Evolutionary conservation across 2,888 invertebrate genomes (phyloP).

Genomic region (Catocala nupta): DNA sequence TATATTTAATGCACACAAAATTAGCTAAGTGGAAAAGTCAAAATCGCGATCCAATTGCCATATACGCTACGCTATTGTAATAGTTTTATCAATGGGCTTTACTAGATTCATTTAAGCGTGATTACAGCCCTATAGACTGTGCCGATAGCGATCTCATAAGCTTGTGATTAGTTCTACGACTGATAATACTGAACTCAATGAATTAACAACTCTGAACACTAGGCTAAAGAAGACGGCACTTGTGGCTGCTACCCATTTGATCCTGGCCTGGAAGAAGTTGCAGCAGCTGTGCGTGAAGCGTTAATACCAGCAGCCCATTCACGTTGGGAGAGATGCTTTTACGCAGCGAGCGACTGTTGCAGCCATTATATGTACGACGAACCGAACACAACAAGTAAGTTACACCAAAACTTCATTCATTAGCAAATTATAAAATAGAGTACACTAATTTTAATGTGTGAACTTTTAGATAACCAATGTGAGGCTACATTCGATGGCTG

Average conservation of each 20-base stretch:
- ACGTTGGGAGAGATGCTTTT: constrained; percentile 79
- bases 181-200: no score
- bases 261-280: constrained; percentile 73
- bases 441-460: no score
- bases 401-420: no score
- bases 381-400: constrained; percentile 50
- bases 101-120: no score
- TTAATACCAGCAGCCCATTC: constrained; percentile 72
- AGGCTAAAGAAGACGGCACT: constrained; percentile 78
- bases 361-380: constrained; percentile 68
- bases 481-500: constrained; percentile 89
- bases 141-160: no score
- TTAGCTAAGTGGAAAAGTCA: no score
- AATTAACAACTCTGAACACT: neutral
- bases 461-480: constrained; percentile 66
- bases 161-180: no score
- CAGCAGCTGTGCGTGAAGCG: constrained; percentile 64
- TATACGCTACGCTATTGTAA: no score
- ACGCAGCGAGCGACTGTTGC: constrained; percentile 78
- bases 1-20: no score
- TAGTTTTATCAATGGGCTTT: neutral
- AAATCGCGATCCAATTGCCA: no score
- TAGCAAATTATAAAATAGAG: no score
- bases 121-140: no score
- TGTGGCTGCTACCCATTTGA: constrained; percentile 83